A percentile compares a stretch with the other conserved stretches of the same genome.
Conservation (phyloP, 1,140 invertebrate species). For the Nautilus pompilius region DNA sequence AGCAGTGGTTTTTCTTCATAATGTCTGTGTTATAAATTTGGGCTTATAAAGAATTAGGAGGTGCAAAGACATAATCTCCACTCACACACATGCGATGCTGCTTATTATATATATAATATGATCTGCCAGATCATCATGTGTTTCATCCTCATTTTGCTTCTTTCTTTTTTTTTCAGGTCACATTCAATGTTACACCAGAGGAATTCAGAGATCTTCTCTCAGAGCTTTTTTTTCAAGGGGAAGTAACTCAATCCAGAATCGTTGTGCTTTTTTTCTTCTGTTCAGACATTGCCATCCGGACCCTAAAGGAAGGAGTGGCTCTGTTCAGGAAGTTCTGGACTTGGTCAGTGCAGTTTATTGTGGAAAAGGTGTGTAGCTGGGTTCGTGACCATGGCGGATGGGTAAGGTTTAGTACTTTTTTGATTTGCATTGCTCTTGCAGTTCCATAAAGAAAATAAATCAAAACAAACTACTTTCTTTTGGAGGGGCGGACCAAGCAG, state of each 20-base stretch:
- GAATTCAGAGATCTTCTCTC: slow-evolving; percentile 29
- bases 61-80: too few relatives aligned
- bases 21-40: too few relatives aligned
- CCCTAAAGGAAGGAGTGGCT: slow-evolving; percentile 19
- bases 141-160: too few relatives aligned
- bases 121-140: too few relatives aligned
- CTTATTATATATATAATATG: too few relatives aligned
- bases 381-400: slow-evolving; percentile 45
- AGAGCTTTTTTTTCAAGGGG: slow-evolving; percentile 27
- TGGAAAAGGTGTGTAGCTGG: slow-evolving; percentile 41
- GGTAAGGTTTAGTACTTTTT: slow-evolving; percentile 18
- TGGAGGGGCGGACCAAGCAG: too few relatives aligned
- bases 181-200: slow-evolving; percentile 16
- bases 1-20: too few relatives aligned
- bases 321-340: slow-evolving; percentile 35
- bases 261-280: slow-evolving; percentile 57
- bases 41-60: too few relatives aligned
- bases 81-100: too few relatives aligned
- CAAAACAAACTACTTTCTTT: too few relatives aligned
- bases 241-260: slow-evolving; percentile 49
- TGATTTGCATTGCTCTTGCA: slow-evolving; percentile 3
- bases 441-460: too few relatives aligned
- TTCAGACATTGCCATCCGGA: slow-evolving; percentile 51
- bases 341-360: slow-evolving; percentile 48
- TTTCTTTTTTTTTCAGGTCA: too few relatives aligned